Base-by-base conservation (phyloP, 2,888 invertebrate species). In the Copidosoma aretas region DNA sequence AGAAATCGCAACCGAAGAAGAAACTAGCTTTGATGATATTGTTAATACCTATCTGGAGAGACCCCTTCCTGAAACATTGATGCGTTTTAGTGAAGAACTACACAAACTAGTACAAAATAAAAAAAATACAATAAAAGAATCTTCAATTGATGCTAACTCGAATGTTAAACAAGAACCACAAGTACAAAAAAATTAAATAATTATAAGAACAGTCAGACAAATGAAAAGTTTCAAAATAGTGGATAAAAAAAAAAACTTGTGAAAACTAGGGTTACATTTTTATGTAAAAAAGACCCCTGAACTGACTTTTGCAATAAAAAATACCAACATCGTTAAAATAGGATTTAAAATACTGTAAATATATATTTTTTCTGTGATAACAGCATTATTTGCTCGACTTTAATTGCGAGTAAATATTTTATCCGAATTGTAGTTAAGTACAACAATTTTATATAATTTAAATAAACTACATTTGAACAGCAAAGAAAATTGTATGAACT, bases 31-130 rank as follows among this genome's bases (percentile, higher is more conserved):
- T 25, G 80, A 80, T 64, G 76, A 80, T 32, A 80, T 84, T n/a
- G 77, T 76, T 32, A 72, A 75, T 15, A 77, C 77, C 57, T 81
- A 81, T 59, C 76, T 77, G 70, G 77, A 80, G 10, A 76, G 77
- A 43, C 80, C 83, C 21, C 78, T 84, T 64, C 76, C 80, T 3
- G 81, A 82, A 69, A 82, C 80, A 2, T 73, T 84, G 22, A 75
- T 80, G 75, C 73, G 71, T 19, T 82, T 83, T 62, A 82, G 78
- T 57, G 80, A 83, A 65, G 82, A 80, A 32, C 71, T 84, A 4
- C 81, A 80, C 70, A 76, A 74, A 68, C 76, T 84, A 52, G 76
- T 82, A 10, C 75, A 80, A 61, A 76, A 76, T 32, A 32, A 64
- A 77, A 77, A 52, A 81, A 78, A 66, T 72, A 73, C 64, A 60